Evolutionary conservation across 1,140 invertebrate genomes (phyloP).

Genomic region (Bicyclus anynana): DNA sequence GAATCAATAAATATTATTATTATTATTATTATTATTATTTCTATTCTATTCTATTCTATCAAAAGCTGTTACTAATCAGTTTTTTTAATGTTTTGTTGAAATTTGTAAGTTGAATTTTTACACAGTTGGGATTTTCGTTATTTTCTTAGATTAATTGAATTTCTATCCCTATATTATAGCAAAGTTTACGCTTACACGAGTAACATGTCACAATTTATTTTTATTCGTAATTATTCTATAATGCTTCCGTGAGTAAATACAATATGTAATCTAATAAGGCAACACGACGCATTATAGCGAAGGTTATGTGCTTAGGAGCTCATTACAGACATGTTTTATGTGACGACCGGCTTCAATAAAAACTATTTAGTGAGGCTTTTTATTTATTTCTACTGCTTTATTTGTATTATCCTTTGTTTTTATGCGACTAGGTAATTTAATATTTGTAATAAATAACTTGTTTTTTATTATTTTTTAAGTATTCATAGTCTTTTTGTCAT

Average conservation of each 20-base stretch:
- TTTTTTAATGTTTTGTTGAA: no score
- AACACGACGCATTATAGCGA: slow-evolving; percentile 4
- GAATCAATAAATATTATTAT: no score
- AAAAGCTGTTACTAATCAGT: no score
- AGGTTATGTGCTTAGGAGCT: neutral
- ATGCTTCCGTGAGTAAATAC: slow-evolving; percentile 12
- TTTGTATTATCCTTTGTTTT: neutral
- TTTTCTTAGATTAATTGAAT: no score
- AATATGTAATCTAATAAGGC: slow-evolving; percentile 3
- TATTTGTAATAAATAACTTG: neutral
- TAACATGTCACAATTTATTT: neutral
- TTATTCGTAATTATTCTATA: slow-evolving; percentile 7
- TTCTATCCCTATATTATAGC: no score
- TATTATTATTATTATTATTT: no score
- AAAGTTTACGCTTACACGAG: neutral
- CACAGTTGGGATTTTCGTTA: no score
- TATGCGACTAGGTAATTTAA: neutral
- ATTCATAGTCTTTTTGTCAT: neutral
- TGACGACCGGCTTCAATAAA: neutral
- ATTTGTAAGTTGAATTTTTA: no score
- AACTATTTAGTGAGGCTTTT: neutral
- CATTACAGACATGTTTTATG: neutral
- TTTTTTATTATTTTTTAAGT: neutral
- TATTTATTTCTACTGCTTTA: neutral
- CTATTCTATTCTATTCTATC: no score